Base-by-base conservation (phyloP, 2,888 invertebrate genomes). In the Orchestes rusci region DNA sequence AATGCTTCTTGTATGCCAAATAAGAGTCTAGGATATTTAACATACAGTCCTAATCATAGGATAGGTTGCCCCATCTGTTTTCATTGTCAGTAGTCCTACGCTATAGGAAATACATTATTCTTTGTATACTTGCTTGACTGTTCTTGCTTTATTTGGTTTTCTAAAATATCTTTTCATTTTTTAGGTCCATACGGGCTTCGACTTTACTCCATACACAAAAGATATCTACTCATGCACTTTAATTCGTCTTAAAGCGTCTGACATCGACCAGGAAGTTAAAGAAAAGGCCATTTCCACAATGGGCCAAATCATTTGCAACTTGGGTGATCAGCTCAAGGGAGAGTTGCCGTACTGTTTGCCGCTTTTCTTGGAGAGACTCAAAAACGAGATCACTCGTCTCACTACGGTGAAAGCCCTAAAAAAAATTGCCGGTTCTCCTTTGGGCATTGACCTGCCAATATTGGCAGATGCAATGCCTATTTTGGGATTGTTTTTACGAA, bases 211-310 rank as follows among this genome's bases (percentile, higher is more conserved):
- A n/a, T 86, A 85, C 65, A 82, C 90, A 16, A 76, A 76, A 10
- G 80, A 82, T 44, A 81, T 89, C 64, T 96, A 95, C 68, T 74
- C 79, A 46, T 89, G 89, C 59, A 91, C 93, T 1, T 70, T 94
- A 55, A 78, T 84, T 47, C 79, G 94, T 45, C 74, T 99, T 28
- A 84, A 84, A 59, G 91, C 96, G 20, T 88, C 95, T 0, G 97
- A 99, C 65, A 94, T 97, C 62, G 99, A 99, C 72, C 97, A 99
- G 67, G 99, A 99, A 71, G 97, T 99, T 0, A 97, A 99, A 68
- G 99, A 99, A 65, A 79, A 94, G 16, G 95, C 99, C 7, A 97
- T 99, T 52, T 87, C 93, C 1, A 93, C 96, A 59, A 91, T 93
- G 84, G 94, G 95, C 10, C 92, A 95, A 68, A 84, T 96, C 37